Evolutionary conservation across 64 coral and sea anemone genomes (phyloP).

Genomic region (Astreopora myriophthalma): DNA sequence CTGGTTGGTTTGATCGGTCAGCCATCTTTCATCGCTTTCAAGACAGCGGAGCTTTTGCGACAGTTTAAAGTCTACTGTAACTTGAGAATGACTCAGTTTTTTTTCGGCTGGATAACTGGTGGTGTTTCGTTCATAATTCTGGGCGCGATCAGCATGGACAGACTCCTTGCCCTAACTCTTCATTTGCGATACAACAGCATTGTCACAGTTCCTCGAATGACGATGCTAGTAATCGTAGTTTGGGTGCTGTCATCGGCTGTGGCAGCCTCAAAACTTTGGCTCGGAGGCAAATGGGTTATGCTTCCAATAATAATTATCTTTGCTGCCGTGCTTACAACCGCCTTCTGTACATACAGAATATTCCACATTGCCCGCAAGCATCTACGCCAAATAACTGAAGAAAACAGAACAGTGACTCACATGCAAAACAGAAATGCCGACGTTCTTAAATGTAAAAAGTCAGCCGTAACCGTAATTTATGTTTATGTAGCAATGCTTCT

Average conservation of each 20-base stretch:
- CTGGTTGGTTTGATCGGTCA: constrained; percentile 38
- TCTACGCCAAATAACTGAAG: constrained; percentile 14
- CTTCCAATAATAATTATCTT: not conserved
- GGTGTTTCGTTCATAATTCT: constrained; percentile 31
- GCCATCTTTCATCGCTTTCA: constrained; percentile 27
- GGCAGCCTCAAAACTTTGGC: not conserved
- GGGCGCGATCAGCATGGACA: constrained; percentile 5
- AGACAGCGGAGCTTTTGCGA: not conserved
- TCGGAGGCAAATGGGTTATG: not conserved
- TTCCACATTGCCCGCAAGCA: constrained; percentile 29
- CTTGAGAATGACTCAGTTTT: not conserved
- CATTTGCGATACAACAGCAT: constrained; percentile 44
- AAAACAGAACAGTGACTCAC: not conserved
- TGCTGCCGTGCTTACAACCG: not conserved
- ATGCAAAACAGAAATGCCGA: not conserved
- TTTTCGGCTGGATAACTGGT: constrained; percentile 3
- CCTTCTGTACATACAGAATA: not conserved
- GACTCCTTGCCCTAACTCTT: constrained; percentile 24
- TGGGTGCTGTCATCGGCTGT: not conserved
- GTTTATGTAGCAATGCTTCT: not conserved
- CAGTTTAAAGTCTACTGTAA: not conserved
- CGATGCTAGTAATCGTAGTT: not conserved
- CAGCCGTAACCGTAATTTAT: constrained; percentile 2
- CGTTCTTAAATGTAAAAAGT: constrained; percentile 1
- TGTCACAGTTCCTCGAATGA: not conserved